A percentile compares a stretch with the other conserved stretches of the same genome.
Evolutionary conservation across 1,140 invertebrate species (phyloP).

Genomic region (Latrodectus geometricus): DNA sequence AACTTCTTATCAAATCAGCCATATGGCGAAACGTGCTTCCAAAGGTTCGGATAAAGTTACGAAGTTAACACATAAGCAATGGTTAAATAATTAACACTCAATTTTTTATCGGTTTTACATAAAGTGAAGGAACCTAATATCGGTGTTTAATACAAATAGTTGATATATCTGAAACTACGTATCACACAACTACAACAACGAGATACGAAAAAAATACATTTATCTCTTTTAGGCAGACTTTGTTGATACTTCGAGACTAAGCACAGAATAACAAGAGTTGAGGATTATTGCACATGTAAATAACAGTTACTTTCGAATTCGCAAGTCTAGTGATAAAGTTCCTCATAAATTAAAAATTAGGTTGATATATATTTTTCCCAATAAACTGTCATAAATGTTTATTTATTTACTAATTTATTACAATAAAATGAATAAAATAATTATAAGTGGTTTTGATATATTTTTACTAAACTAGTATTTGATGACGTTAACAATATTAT

Average conservation of each 20-base stretch:
- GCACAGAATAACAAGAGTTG: constrained; percentile 21
- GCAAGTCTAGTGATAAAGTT: too few species aligned
- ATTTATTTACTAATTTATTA: too few species aligned
- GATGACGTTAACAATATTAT: too few species aligned
- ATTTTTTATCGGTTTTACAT: constrained; percentile 8
- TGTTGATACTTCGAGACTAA: constrained; percentile 58
- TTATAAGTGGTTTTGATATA: too few species aligned
- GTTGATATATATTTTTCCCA: too few species aligned
- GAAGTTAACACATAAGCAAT: constrained; percentile 10
- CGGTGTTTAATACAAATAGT: not conserved
- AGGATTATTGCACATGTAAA: constrained; percentile 1
- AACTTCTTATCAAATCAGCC: constrained; percentile 56
- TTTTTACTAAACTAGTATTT: too few species aligned
- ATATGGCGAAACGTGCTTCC: constrained; percentile 61
- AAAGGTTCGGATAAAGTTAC: constrained; percentile 34
- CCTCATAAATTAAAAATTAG: too few species aligned
- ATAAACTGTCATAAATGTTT: too few species aligned
- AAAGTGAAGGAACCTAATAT: not conserved
- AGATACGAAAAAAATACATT: constrained; percentile 44
- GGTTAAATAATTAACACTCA: not conserved
- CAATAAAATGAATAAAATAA: too few species aligned
- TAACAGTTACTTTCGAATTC: constrained; percentile 17
- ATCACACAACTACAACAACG: constrained; percentile 26
- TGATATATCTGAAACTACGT: constrained; percentile 35
- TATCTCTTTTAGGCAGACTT: constrained; percentile 47